These are phyloP conservation scores for Otolemur crassicaudatus DNA, from an alignment of 2,797 vertebrate genomes.

Conservation along the genomic window DNA sequence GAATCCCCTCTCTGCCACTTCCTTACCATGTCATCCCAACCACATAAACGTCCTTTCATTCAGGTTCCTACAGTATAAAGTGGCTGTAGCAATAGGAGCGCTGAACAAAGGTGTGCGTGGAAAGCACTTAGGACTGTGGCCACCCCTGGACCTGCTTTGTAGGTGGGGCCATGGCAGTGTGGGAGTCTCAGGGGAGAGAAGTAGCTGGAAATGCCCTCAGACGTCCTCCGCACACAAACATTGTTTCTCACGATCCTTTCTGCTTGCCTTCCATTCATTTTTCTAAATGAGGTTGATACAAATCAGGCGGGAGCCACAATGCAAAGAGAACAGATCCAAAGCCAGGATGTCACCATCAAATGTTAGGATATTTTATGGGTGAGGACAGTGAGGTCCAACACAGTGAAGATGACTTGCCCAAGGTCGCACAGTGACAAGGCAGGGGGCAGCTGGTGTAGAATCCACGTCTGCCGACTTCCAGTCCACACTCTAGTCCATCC, in stretches of 20 bases:
- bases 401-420: not conserved
- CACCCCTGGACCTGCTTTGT: rapidly evolving
- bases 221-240: not conserved
- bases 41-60: not conserved
- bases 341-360: not conserved
- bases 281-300: not conserved
- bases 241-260: not conserved
- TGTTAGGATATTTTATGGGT: not conserved
- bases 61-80: not conserved
- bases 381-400: not conserved
- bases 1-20: not conserved
- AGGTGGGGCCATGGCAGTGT: not conserved
- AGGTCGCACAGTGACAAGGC: not conserved
- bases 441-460: too few relatives aligned
- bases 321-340: not conserved
- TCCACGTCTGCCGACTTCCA: not conserved
- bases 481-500: not conserved
- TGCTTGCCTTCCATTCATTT: not conserved
- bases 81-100: rapidly evolving
- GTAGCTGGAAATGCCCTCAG: not conserved
- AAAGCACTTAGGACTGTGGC: not conserved
- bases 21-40: not conserved
- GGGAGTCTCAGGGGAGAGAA: slow-evolving; percentile 23
- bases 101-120: rapidly evolving
- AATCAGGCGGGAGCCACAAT: not conserved